Percentiles rank a stretch among this genome's conserved stretches.
Evolutionary conservation across 2,113 vertebrate genomes (phyloP).

Genomic region (Synodontis membranacea): DNA sequence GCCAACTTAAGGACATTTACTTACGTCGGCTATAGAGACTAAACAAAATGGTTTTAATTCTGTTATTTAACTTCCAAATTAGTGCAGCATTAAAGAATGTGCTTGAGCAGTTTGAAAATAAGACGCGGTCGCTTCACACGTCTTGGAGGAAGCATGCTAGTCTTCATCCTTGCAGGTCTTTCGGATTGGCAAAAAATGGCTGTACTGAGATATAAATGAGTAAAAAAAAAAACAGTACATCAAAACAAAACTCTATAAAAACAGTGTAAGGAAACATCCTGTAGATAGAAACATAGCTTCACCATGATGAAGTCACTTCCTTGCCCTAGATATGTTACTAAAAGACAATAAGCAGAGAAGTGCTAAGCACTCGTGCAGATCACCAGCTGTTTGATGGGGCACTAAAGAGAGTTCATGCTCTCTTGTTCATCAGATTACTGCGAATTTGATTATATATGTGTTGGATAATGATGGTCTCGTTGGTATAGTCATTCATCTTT

Average conservation of each 20-base stretch:
- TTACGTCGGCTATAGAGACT: background rate
- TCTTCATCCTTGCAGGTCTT: background rate
- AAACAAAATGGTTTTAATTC: too few species aligned
- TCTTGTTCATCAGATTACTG: constrained; percentile 6
- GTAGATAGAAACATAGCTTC: background rate
- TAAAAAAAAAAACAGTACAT: background rate
- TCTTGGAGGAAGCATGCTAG: background rate
- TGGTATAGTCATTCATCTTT: background rate
- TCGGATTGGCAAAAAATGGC: background rate
- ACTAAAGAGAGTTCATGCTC: constrained; percentile 7
- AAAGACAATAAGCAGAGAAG: background rate
- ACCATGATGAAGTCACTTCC: background rate
- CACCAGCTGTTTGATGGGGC: constrained; percentile 12
- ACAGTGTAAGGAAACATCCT: background rate
- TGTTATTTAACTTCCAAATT: too few species aligned
- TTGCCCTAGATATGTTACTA: background rate
- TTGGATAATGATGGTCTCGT: constrained; percentile 13
- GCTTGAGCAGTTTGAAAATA: background rate
- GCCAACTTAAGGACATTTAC: background rate
- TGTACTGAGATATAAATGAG: background rate
- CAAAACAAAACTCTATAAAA: background rate
- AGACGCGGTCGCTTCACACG: background rate
- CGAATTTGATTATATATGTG: constrained; percentile 11
- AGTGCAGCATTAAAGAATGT: too few species aligned
- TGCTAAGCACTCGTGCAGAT: background rate